phyloP scores from a whole-genome alignment of 2,113 vertebrate genomes.

The Epinephelus cyanopodus region DNA sequence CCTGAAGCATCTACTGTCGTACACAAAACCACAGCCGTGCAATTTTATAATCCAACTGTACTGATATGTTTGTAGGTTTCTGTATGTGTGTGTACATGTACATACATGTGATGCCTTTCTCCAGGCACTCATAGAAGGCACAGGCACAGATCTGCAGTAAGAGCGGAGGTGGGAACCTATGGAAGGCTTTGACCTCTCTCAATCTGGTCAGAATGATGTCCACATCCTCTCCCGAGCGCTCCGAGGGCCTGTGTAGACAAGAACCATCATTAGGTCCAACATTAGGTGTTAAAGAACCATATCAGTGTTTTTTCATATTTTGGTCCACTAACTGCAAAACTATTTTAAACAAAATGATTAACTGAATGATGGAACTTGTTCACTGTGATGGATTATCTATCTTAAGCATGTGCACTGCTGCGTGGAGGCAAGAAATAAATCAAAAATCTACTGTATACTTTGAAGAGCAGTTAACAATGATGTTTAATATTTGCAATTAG shows the following conservation, averaged over 20 bases:
- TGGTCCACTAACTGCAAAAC: not conserved
- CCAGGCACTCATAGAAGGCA: constrained; percentile 96
- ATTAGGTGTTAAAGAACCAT: not conserved
- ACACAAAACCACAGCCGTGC: not conserved
- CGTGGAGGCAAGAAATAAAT: constrained; percentile 30
- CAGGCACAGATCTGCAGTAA: constrained; percentile 97
- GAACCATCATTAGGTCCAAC: not conserved
- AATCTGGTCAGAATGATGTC: constrained; percentile 96
- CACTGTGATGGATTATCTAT: constrained; percentile 24
- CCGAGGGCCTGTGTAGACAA: constrained; percentile 87
- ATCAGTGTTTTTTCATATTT: not conserved
- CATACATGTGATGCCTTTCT: constrained; percentile 96
- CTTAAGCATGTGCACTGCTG: not conserved
- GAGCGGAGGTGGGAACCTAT: constrained; percentile 95
- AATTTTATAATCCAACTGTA: not conserved
- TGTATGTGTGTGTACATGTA: not conserved
- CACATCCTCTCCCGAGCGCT: constrained; percentile 96
- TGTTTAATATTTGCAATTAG: constrained; percentile 18
- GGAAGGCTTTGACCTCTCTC: constrained; percentile 97
- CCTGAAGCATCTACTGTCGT: not conserved
- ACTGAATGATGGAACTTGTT: constrained; percentile 16
- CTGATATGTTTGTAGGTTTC: not conserved
- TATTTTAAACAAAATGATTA: constrained; percentile 1
- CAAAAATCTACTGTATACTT: constrained; percentile 7
- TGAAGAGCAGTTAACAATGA: not conserved